Conservation (phyloP, 2,113 vertebrate genomes). For the Trematomus loennbergii region DNA sequence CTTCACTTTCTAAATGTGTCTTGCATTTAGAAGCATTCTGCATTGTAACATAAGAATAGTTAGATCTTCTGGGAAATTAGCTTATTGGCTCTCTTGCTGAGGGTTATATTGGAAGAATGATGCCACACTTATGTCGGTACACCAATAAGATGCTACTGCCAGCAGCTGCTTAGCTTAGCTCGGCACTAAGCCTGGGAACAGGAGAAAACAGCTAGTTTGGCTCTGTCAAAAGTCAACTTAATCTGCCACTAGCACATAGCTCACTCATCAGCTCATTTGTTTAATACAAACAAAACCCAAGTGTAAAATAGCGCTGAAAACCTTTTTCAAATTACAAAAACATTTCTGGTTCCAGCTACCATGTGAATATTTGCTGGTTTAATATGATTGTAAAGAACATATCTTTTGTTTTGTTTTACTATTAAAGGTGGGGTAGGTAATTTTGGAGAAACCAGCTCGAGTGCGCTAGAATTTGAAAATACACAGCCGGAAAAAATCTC, state of each 20-base stretch:
- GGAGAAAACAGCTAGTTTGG: neutral
- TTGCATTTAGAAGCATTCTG: constrained; percentile 5
- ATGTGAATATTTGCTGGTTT: too few relatives aligned
- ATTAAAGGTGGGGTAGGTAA: too few relatives aligned
- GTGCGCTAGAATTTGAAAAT: too few relatives aligned
- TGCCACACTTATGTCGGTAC: too few relatives aligned
- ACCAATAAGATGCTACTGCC: neutral
- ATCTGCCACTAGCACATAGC: neutral
- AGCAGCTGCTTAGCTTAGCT: neutral
- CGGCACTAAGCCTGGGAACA: neutral
- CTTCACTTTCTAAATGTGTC: neutral
- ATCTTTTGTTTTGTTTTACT: too few relatives aligned
- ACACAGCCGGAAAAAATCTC: too few relatives aligned
- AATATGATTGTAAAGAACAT: too few relatives aligned
- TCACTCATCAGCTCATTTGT: neutral
- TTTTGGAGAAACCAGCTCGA: too few relatives aligned
- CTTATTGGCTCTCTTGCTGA: neutral
- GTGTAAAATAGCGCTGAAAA: neutral
- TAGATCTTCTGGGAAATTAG: neutral
- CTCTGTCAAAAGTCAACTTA: neutral
- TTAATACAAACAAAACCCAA: too few relatives aligned
- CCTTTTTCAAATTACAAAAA: too few relatives aligned
- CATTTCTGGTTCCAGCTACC: too few relatives aligned
- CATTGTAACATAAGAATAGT: neutral
- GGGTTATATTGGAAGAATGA: neutral